Base-by-base conservation (phyloP, 2,888 invertebrate species). In the Asteroscopus sphinx region DNA sequence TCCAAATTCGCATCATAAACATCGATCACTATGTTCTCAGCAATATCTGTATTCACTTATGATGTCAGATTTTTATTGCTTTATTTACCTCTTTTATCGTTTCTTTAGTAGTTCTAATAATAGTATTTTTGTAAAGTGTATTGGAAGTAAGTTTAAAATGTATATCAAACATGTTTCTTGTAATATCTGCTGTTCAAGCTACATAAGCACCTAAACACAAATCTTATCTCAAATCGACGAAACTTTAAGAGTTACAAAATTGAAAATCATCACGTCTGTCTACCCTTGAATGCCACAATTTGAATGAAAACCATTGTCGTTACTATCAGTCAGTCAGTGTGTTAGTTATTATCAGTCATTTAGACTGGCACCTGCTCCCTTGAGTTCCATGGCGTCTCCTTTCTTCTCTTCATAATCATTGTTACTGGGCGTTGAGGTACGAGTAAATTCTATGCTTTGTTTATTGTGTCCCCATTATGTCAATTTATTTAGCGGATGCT, bases 331-430 rank as follows among this genome's bases (percentile, higher is more conserved):
- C n/a, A n/a, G n/a, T n/a, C n/a, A n/a, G n/a, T n/a, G n/a, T n/a
- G n/a, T n/a, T n/a, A n/a, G n/a, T 56, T 72, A 72, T 78, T 76
- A 77, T 66, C 65, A 71, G 76, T 74, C 74, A 63, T 71, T 72
- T 55, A 58, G 52, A 76, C 44, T 65, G 72, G 54, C 77, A 76
- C 73, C 73, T 68, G 56, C 37, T 57, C 62, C 49, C 61, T 36
- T 39, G 49, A 45, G 39, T 37, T 51, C 37, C 42, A 39, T 45
- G 16, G 48, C 32, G 36, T 55, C 16, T 39, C 39, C 9, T 39
- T 68, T 67, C 48, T 33, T 47, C 26, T 13, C 36, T 47, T 26
- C 37, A 28, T 61, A 37, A 53, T 44, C 44, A 53, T 62, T 64
- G 69, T 64, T 36, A 35, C 13, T 32, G 53, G 26, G 46, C 47